Evolutionary conservation across 2,113 vertebrate species (phyloP).

Genomic region (Perca schrenkii): DNA sequence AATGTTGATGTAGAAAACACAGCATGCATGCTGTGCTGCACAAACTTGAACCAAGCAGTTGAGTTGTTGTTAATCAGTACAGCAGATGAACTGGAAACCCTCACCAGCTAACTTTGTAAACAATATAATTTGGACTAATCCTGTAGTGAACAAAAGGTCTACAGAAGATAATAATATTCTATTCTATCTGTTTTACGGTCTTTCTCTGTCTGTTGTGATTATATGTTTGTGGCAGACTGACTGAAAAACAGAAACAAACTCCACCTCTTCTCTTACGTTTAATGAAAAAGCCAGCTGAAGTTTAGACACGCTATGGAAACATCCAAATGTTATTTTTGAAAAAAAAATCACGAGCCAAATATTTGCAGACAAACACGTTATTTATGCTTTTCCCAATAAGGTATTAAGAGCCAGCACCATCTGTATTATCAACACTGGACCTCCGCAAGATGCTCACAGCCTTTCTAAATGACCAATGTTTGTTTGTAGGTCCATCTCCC

Average conservation of each 20-base stretch:
- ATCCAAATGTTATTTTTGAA: slow-evolving; percentile 30
- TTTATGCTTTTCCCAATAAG: slow-evolving; percentile 15
- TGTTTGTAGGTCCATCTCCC: slow-evolving; percentile 90
- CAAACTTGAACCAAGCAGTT: background rate
- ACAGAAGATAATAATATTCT: background rate
- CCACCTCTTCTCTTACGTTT: background rate
- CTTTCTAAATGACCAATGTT: slow-evolving; percentile 20
- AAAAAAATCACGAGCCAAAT: slow-evolving; percentile 22
- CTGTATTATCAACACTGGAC: slow-evolving; percentile 12
- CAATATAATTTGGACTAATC: background rate
- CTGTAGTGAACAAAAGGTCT: background rate
- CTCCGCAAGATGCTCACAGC: slow-evolving; percentile 13
- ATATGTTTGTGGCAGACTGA: background rate
- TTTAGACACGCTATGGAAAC: slow-evolving; percentile 37
- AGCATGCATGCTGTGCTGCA: background rate
- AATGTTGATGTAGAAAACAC: background rate
- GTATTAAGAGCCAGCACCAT: slow-evolving; percentile 7
- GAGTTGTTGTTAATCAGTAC: background rate
- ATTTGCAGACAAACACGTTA: slow-evolving; percentile 41
- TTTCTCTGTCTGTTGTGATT: background rate
- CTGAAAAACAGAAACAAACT: background rate
- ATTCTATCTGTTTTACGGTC: too few species aligned
- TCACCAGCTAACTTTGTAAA: background rate
- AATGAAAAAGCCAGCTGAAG: slow-evolving; percentile 47
- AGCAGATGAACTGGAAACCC: background rate